phyloP scores from a whole-genome alignment of 2,888 invertebrate species.

The Brenthis daphne region DNA sequence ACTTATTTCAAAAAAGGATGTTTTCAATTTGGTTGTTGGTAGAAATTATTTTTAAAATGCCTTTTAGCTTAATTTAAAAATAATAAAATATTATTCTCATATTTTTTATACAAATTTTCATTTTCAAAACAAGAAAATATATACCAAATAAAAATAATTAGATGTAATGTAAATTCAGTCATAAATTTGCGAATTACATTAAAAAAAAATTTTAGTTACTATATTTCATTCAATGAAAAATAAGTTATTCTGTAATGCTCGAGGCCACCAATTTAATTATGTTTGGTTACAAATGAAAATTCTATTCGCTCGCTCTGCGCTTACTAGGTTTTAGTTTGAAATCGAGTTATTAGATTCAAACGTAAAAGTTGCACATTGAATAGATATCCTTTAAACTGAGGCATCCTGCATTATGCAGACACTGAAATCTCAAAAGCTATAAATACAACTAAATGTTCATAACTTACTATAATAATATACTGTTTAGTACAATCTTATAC shows the following conservation, averaged over 20 bases:
- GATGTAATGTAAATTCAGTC: too few species aligned
- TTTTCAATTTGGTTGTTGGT: too few species aligned
- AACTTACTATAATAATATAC: not conserved
- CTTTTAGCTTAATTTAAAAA: too few species aligned
- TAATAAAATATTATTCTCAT: too few species aligned
- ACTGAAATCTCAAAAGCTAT: not conserved
- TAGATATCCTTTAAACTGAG: conserved; percentile 19
- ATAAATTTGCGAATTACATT: too few species aligned
- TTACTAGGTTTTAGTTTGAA: conserved; percentile 32
- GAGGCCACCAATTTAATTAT: conserved; percentile 24
- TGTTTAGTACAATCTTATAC: too few species aligned
- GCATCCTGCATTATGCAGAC: conserved; percentile 6
- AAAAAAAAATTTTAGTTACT: not conserved
- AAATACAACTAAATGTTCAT: not conserved
- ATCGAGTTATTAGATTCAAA: conserved; percentile 34
- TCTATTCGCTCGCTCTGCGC: conserved; percentile 24
- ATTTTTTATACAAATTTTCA: too few species aligned
- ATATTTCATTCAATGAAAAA: conserved; percentile 6
- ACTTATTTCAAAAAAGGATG: too few species aligned
- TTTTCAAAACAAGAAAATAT: too few species aligned
- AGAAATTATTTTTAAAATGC: too few species aligned
- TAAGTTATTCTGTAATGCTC: conserved; percentile 18
- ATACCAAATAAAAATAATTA: too few species aligned
- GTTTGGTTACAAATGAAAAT: conserved; percentile 28
- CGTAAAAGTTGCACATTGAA: conserved; percentile 23